Base-by-base conservation (phyloP, 2,888 invertebrate species). In the Dynastes tityus region DNA sequence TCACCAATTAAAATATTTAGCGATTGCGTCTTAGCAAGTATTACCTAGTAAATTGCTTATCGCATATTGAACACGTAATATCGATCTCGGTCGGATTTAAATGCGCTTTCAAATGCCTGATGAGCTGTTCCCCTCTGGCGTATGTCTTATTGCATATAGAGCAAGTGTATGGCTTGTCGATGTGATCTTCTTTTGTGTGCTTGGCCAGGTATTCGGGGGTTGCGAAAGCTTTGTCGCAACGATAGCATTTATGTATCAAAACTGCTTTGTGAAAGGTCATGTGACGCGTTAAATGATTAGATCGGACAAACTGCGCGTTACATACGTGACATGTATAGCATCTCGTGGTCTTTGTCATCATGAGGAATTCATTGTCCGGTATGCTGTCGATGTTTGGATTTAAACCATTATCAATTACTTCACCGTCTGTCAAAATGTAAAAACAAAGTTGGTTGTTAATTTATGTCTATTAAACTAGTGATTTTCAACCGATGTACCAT, bases 61-160 rank as follows among this genome's bases (percentile, higher is more conserved):
- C 87, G 80, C 89, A 89, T 67, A 89, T 88, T 1, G 89, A 89
- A 84, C 89, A 89, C 80, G 88, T 88, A 79, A 88, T 83, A 16
- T 80, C 63, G 64, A 81, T 81, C 74, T 84, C 85, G 2, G 82
- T 82, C 55, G 80, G 78, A 68, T 82, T 83, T 77, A 87, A 85
- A 80, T 89, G 89, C 6, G 87, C 85, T 81, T 89, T 89, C 32
- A 89, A 83, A 83, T 89, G 89, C 51, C 89, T 83, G 78, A 89
- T 89, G n/a, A 89, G 83, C 82, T 89, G 89, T 81, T 89, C 89
- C 2, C 89, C 89, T 77, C 89, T 84, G 77, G 85, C 86, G 80
- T 89, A 89, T 27, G 87, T 87, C 79, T 88, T 89, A 78, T 88
- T 86, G 82, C 89, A 89, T 37, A 87, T 85, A 2, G 87, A 88